Conservation (phyloP, 2,797 vertebrate genomes). For the Karalla daura region DNA sequence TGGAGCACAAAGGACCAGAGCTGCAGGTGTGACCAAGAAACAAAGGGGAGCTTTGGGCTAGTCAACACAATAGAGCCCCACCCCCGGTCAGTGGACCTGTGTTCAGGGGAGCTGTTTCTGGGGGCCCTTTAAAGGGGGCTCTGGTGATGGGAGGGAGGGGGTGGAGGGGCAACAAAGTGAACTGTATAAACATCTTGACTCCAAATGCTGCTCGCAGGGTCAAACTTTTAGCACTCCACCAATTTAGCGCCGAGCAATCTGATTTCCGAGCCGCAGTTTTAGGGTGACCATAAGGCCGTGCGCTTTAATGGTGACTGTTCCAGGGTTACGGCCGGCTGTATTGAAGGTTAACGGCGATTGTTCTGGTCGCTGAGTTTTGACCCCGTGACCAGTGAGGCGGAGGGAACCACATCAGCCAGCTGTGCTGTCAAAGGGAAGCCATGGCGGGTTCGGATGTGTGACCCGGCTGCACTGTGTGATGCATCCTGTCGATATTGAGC, state of each 20-base stretch:
- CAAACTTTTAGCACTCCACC: slow-evolving; percentile 42
- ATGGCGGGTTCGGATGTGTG: slow-evolving; percentile 42
- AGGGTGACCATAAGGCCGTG: slow-evolving; percentile 35
- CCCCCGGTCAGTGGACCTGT: slow-evolving; percentile 66
- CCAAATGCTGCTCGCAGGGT: slow-evolving; percentile 32
- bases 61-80: slow-evolving; percentile 81
- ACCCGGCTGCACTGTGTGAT: slow-evolving; percentile 18
- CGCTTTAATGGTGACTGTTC: slow-evolving; percentile 64
- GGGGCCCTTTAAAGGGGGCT: slow-evolving; percentile 62
- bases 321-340: slow-evolving; percentile 64
- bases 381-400: slow-evolving; percentile 85
- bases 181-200: slow-evolving; percentile 44
- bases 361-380: slow-evolving; percentile 79
- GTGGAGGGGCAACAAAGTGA: slow-evolving; percentile 35
- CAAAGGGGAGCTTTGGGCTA: slow-evolving; percentile 76
- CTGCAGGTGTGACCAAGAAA: slow-evolving; percentile 81
- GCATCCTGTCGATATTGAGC: slow-evolving; percentile 80
- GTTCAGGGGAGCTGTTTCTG: slow-evolving; percentile 84
- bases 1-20: slow-evolving; percentile 66
- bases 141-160: slow-evolving; percentile 32
- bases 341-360: slow-evolving; percentile 72
- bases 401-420: slow-evolving; percentile 88
- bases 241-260: slow-evolving; percentile 16
- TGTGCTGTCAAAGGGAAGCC: slow-evolving; percentile 85
- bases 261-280: slow-evolving; percentile 42